Percentiles rank a stretch among this genome's conserved stretches.
Conservation (phyloP, 1,140 invertebrate species). For the Phocides pigmalion region DNA sequence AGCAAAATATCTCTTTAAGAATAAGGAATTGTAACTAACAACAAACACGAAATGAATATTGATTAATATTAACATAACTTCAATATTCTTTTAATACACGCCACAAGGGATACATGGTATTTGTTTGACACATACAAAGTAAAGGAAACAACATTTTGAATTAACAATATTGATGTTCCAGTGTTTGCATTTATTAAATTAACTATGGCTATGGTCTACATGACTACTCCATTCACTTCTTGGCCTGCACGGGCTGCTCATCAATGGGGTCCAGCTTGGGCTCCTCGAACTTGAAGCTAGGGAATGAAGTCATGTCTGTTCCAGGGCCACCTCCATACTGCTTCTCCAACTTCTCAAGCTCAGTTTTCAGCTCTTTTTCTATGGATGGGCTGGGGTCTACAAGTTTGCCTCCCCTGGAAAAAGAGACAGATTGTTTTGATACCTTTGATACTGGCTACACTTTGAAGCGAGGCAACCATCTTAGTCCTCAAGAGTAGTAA, state of each 20-base stretch:
- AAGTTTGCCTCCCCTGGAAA: conserved; percentile 90
- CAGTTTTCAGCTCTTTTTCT: conserved; percentile 73
- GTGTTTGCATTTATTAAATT: conserved; percentile 31
- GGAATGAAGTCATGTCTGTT: conserved; percentile 95
- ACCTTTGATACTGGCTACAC: too few relatives aligned
- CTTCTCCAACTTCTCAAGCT: conserved; percentile 91
- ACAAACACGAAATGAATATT: too few relatives aligned
- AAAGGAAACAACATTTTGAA: conserved; percentile 23
- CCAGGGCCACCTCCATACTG: conserved; percentile 90
- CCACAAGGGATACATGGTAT: too few relatives aligned
- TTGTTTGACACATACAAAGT: too few relatives aligned
- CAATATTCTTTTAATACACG: too few relatives aligned
- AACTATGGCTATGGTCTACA: conserved; percentile 35
- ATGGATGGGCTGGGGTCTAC: conserved; percentile 91
- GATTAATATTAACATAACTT: too few relatives aligned
- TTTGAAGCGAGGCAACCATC: too few relatives aligned
- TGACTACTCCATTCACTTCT: conserved; percentile 62
- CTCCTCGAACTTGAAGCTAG: conserved; percentile 91
- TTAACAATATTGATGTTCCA: conserved; percentile 34
- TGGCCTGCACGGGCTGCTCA: conserved; percentile 52
- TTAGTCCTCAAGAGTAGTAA: too few relatives aligned
- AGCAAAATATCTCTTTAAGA: too few relatives aligned
- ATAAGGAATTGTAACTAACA: too few relatives aligned
- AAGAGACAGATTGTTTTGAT: background rate
- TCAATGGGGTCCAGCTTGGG: conserved; percentile 86